phyloP scores from a whole-genome alignment of 2,113 vertebrate genomes.

The Alexandromys fortis region DNA sequence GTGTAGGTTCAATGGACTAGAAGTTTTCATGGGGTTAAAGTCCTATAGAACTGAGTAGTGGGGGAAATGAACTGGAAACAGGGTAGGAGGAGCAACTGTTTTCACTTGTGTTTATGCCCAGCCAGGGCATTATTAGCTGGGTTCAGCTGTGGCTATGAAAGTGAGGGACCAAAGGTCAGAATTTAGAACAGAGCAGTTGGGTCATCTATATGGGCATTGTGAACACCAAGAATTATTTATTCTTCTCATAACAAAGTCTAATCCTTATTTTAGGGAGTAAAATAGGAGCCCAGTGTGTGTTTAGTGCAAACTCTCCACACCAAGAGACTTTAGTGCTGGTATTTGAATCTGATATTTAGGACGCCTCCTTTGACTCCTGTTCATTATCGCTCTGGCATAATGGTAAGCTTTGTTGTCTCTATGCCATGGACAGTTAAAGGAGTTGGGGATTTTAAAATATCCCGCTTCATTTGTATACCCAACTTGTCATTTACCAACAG shows the following conservation, averaged over 20 bases:
- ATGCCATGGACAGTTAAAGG: neutral
- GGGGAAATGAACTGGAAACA: neutral
- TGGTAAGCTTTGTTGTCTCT: neutral
- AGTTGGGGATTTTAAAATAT: neutral
- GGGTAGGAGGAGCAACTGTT: neutral
- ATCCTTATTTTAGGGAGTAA: conserved; percentile 1
- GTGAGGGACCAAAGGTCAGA: neutral
- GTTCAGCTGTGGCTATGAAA: neutral
- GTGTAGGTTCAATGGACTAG: neutral
- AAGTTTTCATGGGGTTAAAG: neutral
- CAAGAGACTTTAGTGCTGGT: neutral
- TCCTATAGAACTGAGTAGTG: neutral
- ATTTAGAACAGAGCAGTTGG: neutral
- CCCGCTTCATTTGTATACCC: conserved; percentile 9
- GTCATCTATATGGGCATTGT: neutral
- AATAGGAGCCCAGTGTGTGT: neutral
- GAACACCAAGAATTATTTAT: neutral
- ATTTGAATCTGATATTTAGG: neutral
- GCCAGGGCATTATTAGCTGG: neutral
- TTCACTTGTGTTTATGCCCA: neutral
- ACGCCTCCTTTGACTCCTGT: neutral
- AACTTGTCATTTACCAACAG: neutral
- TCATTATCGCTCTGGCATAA: neutral
- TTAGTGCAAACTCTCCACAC: neutral
- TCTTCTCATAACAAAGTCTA: neutral